Conservation (phyloP, 2,888 invertebrate genomes). For the Scelioninae gen. 2 region DNA sequence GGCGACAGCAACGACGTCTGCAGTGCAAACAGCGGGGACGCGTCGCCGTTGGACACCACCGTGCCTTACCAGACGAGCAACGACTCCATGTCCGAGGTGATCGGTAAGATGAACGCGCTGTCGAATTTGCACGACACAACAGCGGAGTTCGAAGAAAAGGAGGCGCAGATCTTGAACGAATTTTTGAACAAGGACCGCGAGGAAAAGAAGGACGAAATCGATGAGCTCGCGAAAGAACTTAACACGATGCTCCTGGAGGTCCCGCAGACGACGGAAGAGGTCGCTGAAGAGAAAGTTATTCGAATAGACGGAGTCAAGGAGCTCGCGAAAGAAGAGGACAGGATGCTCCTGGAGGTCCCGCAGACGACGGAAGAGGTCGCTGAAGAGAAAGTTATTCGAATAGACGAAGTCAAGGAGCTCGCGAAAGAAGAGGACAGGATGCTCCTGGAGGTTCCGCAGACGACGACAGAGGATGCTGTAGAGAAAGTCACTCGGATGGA, state of each 20-base stretch:
- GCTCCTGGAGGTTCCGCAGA: slow-evolving; percentile 60
- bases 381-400: neutral
- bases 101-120: neutral
- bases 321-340: slow-evolving; percentile 63
- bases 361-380: neutral
- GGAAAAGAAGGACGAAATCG: slow-evolving; percentile 55
- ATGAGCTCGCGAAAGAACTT: slow-evolving; percentile 64
- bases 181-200: slow-evolving; percentile 59
- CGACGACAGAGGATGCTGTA: neutral
- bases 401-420: slow-evolving; percentile 45
- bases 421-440: slow-evolving; percentile 62
- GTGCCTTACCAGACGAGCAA: slow-evolving; percentile 33
- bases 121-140: slow-evolving; percentile 45
- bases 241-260: slow-evolving; percentile 53
- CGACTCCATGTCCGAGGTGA: slow-evolving; percentile 20
- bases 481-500: neutral
- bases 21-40: slow-evolving; percentile 30
- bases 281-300: neutral
- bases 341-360: slow-evolving; percentile 60
- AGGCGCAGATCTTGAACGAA: slow-evolving; percentile 57
- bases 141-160: slow-evolving; percentile 51
- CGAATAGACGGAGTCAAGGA: slow-evolving; percentile 39
- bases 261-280: slow-evolving; percentile 43
- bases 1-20: slow-evolving; percentile 23
- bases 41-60: slow-evolving; percentile 31